Percentiles rank a stretch among this genome's conserved stretches.
phyloP scores from a whole-genome alignment of 1,140 invertebrate species.

The Caerostris extrusa region DNA sequence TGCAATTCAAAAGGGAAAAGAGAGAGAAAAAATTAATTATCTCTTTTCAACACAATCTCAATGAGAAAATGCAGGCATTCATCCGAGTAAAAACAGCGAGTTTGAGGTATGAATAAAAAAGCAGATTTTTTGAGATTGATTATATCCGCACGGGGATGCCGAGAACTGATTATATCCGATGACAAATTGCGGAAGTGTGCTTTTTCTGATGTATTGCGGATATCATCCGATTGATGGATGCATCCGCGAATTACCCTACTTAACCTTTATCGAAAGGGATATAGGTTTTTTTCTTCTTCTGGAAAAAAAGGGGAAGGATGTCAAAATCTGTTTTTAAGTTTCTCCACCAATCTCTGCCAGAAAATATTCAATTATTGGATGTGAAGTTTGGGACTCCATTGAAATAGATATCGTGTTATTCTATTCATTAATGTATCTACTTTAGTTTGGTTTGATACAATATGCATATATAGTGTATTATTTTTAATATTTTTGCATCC shows the following conservation, averaged over 20 bases:
- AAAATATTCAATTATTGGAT: neutral
- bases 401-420: no score
- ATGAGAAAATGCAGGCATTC: slow-evolving; percentile 10
- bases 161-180: slow-evolving; percentile 57
- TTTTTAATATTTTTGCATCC: no score
- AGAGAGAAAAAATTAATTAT: slow-evolving; percentile 48
- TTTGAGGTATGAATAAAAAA: neutral
- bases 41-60: slow-evolving; percentile 25
- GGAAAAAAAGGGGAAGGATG: neutral
- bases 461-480: no score
- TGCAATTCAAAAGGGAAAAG: no score
- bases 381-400: neutral
- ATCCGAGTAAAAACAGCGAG: neutral
- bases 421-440: no score
- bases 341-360: neutral
- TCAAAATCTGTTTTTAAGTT: slow-evolving; percentile 46
- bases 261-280: slow-evolving; percentile 38
- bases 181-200: slow-evolving; percentile 64
- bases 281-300: neutral
- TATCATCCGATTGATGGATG: slow-evolving; percentile 56
- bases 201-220: slow-evolving; percentile 57
- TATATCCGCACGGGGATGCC: slow-evolving; percentile 7
- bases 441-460: no score
- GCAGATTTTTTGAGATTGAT: slow-evolving; percentile 63
- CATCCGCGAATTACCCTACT: slow-evolving; percentile 58